Percentiles rank a stretch among this genome's conserved stretches.
Conservation (phyloP, 1,140 invertebrate species). For the Planococcus citri region DNA sequence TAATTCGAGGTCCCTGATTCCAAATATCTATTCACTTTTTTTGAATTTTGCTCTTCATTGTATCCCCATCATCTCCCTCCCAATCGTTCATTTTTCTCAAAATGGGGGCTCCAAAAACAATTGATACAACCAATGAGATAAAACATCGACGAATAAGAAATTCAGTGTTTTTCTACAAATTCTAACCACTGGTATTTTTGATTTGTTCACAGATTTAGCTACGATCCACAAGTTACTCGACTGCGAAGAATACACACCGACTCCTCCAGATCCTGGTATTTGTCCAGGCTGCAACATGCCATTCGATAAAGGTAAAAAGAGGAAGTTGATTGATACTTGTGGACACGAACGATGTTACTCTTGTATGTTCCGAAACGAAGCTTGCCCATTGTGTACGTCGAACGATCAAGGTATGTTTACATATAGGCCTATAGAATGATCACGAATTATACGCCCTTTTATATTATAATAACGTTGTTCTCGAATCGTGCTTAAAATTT, state of each 20-base stretch:
- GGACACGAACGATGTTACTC: conserved; percentile 88
- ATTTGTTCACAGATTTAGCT: conserved; percentile 48
- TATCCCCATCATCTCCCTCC: no score
- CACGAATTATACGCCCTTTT: not conserved
- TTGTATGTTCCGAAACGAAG: conserved; percentile 81
- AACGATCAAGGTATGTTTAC: not conserved
- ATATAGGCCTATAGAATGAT: no score
- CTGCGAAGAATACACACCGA: conserved; percentile 40
- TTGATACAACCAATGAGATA: no score
- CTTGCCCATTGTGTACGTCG: conserved; percentile 67
- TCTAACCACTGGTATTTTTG: not conserved
- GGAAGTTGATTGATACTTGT: conserved; percentile 83
- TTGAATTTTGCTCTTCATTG: no score
- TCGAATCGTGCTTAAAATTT: not conserved
- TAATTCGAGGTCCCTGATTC: no score
- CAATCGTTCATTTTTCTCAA: no score
- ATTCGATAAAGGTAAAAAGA: conserved; percentile 88
- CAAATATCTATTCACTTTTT: no score
- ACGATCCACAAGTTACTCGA: conserved; percentile 52
- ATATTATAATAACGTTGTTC: not conserved
- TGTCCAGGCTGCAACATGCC: conserved; percentile 80
- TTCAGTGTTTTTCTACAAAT: no score
- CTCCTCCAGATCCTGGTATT: conserved; percentile 30
- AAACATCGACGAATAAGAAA: no score
- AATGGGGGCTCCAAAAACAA: no score